phyloP scores from a whole-genome alignment of 2,113 vertebrate species.

The Pan paniscus region DNA sequence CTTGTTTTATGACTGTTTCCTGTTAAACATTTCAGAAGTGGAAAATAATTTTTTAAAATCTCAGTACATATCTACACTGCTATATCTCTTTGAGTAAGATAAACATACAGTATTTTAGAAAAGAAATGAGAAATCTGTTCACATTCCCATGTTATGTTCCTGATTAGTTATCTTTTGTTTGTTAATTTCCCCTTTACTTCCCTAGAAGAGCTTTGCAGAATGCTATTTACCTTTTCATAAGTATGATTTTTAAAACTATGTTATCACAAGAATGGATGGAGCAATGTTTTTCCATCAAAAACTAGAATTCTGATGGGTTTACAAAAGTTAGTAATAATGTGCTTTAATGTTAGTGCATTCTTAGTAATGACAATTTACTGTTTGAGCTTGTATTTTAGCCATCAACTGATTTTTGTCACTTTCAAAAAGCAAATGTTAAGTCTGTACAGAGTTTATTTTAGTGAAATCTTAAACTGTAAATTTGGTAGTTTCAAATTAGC shows the following conservation, averaged over 20 bases:
- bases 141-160: background rate
- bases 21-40: background rate
- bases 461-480: conserved; percentile 26
- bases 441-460: conserved; percentile 1
- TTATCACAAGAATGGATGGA: background rate
- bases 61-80: background rate
- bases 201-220: background rate
- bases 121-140: background rate
- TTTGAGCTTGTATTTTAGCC: conserved; percentile 22
- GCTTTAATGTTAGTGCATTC: background rate
- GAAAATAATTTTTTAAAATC: background rate
- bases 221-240: background rate
- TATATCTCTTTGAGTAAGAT: background rate
- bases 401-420: background rate
- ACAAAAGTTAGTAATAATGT: background rate
- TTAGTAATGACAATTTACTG: background rate
- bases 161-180: background rate
- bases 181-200: background rate
- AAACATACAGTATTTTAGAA: background rate
- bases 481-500: conserved; percentile 29
- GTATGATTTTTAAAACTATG: background rate
- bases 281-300: background rate
- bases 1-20: background rate
- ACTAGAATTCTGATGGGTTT: background rate
- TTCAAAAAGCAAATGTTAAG: conserved; percentile 32